Evolutionary conservation across 2,113 vertebrate genomes (phyloP).

Genomic region (Excalfactoria chinensis): DNA sequence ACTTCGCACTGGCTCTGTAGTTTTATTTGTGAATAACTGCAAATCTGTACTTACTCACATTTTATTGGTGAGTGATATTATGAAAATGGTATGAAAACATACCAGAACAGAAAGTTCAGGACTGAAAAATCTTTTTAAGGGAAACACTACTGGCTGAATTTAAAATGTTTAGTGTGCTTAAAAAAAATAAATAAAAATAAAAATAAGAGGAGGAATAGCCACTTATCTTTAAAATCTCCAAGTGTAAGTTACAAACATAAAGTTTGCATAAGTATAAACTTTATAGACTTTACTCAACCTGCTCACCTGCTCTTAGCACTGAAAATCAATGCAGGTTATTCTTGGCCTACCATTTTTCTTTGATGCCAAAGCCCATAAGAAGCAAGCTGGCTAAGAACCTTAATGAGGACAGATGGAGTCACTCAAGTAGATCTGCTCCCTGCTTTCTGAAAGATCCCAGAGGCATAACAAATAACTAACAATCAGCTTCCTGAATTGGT

Average conservation of each 20-base stretch:
- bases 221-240: not conserved
- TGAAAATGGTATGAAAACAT: not conserved
- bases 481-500: not conserved
- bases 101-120: not conserved
- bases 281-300: not conserved
- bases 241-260: not conserved
- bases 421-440: not conserved
- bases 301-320: not conserved
- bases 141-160: not conserved
- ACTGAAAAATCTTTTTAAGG: not conserved
- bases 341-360: not conserved
- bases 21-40: not conserved
- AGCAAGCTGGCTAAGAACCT: not conserved
- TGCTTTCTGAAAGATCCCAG: slow-evolving; percentile 5
- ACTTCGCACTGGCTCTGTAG: not conserved
- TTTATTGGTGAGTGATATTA: not conserved
- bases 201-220: not conserved
- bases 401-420: not conserved
- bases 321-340: not conserved
- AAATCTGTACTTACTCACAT: not conserved
- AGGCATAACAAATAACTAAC: not conserved
- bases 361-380: not conserved
- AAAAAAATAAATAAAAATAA: not conserved
- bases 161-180: not conserved
- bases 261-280: not conserved